Evolutionary conservation across 1,140 invertebrate species (phyloP).

Genomic region (Doryteuthis pealeii): DNA sequence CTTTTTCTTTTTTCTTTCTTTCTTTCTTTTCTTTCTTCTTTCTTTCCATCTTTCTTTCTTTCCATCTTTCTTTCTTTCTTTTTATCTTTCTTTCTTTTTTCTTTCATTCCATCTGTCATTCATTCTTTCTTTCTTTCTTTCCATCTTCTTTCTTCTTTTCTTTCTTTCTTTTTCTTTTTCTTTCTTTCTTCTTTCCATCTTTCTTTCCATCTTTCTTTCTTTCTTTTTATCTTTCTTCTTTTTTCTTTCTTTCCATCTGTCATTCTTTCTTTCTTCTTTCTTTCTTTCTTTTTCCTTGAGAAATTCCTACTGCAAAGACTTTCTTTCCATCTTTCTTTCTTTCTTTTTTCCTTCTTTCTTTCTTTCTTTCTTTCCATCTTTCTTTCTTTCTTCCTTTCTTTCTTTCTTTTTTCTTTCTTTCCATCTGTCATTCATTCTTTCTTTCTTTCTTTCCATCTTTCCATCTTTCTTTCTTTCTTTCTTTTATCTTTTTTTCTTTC

Average conservation of each 20-base stretch:
- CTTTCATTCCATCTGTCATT: not conserved
- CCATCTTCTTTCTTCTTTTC: not conserved
- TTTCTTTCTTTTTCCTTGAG: not conserved
- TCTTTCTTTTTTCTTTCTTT: not conserved
- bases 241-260: not conserved
- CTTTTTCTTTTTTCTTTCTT: not conserved
- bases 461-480: too few relatives aligned
- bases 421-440: too few relatives aligned
- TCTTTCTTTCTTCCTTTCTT: not conserved
- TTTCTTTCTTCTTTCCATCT: not conserved
- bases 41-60: not conserved
- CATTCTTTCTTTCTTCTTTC: not conserved
- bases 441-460: too few relatives aligned
- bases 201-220: not conserved
- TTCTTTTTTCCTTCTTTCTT: constrained; percentile 2
- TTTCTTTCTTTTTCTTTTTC: not conserved
- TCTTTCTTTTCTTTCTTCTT: not conserved
- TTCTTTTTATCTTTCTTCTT: not conserved
- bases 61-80: constrained; percentile 6
- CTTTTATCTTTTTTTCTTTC: too few relatives aligned
- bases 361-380: too few relatives aligned
- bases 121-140: not conserved
- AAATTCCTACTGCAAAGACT: not conserved
- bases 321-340: not conserved
- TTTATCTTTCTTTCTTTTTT: constrained; percentile 1